Conservation (phyloP, 2,888 invertebrate species). For the Aphodius granarius region DNA sequence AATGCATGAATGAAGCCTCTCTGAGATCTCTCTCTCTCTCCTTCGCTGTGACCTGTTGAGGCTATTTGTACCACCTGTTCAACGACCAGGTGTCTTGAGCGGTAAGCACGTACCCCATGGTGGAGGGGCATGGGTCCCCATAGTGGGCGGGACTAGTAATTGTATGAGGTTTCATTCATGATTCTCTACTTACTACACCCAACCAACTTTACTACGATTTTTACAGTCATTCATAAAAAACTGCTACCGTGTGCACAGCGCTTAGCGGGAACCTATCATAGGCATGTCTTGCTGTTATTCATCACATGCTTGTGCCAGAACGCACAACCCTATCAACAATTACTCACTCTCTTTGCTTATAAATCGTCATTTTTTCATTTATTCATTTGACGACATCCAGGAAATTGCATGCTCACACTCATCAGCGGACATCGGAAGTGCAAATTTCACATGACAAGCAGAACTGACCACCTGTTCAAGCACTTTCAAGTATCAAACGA, state of each 20-base stretch:
- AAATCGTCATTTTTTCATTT: neutral
- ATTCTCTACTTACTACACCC: constrained; percentile 29
- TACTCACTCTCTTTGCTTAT: neutral
- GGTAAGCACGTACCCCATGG: constrained; percentile 45
- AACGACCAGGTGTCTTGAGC: constrained; percentile 52
- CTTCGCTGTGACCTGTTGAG: constrained; percentile 50
- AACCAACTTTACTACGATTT: constrained; percentile 33
- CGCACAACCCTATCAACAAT: neutral
- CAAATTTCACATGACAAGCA: neutral
- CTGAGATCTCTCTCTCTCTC: constrained; percentile 5
- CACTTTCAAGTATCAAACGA: neutral
- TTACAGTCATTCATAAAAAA: neutral
- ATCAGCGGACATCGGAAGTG: neutral
- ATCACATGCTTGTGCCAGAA: neutral
- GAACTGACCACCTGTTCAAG: neutral
- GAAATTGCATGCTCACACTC: neutral
- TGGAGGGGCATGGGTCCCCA: constrained; percentile 43
- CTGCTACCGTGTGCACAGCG: neutral
- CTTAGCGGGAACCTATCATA: neutral
- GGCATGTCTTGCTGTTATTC: neutral
- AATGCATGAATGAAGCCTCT: constrained; percentile 49
- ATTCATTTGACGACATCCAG: neutral
- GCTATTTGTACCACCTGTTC: constrained; percentile 51
- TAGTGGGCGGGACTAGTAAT: constrained; percentile 39
- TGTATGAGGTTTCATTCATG: constrained; percentile 45